Conservation (phyloP, 2,113 vertebrate genomes). For the human (Homo sapiens) region DNA sequence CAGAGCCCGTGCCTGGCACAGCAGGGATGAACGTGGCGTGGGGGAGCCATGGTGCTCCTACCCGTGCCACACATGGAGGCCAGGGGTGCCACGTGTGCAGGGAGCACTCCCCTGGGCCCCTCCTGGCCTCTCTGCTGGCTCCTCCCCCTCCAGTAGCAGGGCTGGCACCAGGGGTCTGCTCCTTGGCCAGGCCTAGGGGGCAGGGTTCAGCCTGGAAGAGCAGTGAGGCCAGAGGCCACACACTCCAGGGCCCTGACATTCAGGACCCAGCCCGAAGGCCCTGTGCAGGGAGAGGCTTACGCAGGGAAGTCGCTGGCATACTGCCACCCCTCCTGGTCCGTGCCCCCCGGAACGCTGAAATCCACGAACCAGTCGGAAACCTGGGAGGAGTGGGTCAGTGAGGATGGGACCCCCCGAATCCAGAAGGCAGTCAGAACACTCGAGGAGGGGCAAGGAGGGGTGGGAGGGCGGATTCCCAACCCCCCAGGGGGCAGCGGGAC, state of each 20-base stretch:
- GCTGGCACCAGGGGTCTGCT: neutral
- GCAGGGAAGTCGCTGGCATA: slow-evolving; percentile 97
- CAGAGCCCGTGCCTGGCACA: neutral
- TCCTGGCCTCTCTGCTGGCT: neutral
- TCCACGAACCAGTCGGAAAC: slow-evolving; percentile 95
- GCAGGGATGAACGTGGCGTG: neutral
- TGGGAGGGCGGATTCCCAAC: accelerated
- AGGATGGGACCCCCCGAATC: neutral
- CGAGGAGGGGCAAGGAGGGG: neutral
- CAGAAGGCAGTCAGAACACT: neutral
- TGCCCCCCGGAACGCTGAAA: slow-evolving; percentile 89
- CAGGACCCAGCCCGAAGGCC: neutral
- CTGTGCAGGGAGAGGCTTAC: slow-evolving; percentile 81
- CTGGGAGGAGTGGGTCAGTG: slow-evolving; percentile 77
- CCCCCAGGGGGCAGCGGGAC: neutral
- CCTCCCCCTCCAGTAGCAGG: neutral
- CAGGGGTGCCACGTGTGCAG: neutral
- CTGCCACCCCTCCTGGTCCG: slow-evolving; percentile 97
- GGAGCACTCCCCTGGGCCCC: neutral
- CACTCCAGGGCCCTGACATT: neutral
- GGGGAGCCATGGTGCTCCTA: accelerated
- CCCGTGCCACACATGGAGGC: neutral
- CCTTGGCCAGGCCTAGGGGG: neutral
- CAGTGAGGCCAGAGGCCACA: neutral
- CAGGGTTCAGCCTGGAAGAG: neutral